Conservation (phyloP, 2,888 invertebrate species). For the Diaprepes abbreviatus region DNA sequence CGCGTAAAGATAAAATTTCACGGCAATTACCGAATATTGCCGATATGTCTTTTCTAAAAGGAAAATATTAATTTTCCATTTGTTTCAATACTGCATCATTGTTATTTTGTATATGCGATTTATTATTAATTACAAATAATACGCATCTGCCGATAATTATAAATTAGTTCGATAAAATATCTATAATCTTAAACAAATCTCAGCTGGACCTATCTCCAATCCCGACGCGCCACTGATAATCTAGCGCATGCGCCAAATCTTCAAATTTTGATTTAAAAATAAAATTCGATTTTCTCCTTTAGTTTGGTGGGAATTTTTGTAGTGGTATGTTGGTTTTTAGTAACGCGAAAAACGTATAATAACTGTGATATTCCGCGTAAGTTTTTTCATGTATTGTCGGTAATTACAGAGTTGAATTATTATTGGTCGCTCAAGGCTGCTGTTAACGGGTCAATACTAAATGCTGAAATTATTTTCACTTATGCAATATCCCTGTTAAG, state of each 20-base stretch:
- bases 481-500: background rate
- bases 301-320: constrained; percentile 41
- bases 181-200: background rate
- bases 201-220: background rate
- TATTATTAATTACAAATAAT: no score
- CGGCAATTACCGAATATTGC: no score
- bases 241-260: constrained; percentile 28
- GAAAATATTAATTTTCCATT: no score
- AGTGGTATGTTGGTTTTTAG: constrained; percentile 24
- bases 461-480: background rate
- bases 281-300: constrained; percentile 41
- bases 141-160: no score
- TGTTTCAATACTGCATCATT: no score
- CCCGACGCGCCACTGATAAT: background rate
- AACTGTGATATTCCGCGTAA: constrained; percentile 26
- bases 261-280: constrained; percentile 43
- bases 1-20: no score
- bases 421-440: background rate
- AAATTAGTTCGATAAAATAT: no score
- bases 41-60: no score
- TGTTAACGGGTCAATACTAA: background rate
- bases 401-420: background rate
- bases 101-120: no score
- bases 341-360: constrained; percentile 8
- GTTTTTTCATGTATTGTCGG: constrained; percentile 20